phyloP scores from a whole-genome alignment of 2,797 vertebrate species.

The Petrocephalus schoutedeni region DNA sequence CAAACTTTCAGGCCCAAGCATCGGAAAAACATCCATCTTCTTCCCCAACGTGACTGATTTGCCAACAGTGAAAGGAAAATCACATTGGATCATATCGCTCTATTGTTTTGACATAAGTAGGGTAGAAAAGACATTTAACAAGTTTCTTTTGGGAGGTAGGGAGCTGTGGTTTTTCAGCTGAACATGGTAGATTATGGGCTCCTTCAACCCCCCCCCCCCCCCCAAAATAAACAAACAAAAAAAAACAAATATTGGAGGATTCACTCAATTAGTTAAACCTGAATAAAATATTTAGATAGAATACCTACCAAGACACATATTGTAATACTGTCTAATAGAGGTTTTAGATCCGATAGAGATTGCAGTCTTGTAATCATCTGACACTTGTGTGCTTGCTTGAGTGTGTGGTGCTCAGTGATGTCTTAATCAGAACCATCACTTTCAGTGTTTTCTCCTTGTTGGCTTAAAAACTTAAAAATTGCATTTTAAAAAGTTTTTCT shows the following conservation, averaged over 20 bases:
- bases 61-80: slow-evolving; percentile 39
- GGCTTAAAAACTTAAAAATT: background rate
- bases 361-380: background rate
- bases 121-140: slow-evolving; percentile 36
- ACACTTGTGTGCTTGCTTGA: background rate
- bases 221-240: background rate
- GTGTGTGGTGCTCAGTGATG: background rate
- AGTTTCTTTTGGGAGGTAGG: slow-evolving; percentile 36
- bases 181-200: slow-evolving; percentile 47
- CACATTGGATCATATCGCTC: slow-evolving; percentile 43
- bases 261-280: background rate
- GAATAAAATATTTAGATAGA: background rate
- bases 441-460: background rate
- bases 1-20: slow-evolving; percentile 28
- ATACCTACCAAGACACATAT: background rate
- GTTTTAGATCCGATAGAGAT: background rate
- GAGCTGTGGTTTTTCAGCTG: slow-evolving; percentile 43
- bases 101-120: slow-evolving; percentile 60
- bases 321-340: background rate
- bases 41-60: slow-evolving; percentile 22
- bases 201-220: slow-evolving; percentile 44
- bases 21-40: slow-evolving; percentile 24
- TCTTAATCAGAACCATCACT: background rate
- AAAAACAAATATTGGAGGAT: slow-evolving; percentile 37
- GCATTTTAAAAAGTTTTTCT: background rate